Percentiles rank a stretch among this genome's conserved stretches.
Conservation (phyloP, 2,797 vertebrate species). For the Cephalopachus bancanus region DNA sequence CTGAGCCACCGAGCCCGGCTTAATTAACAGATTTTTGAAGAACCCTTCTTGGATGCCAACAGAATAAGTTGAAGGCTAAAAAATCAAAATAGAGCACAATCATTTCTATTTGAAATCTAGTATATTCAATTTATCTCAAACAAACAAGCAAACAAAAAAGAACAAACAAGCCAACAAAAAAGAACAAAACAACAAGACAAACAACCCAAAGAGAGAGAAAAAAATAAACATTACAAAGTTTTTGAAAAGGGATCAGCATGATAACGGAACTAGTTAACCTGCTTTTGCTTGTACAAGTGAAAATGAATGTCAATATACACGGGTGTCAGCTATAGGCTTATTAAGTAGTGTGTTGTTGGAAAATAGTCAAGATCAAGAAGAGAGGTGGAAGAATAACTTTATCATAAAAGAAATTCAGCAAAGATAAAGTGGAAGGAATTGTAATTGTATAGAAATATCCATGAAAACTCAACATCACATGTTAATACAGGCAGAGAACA, state of each 20-base stretch:
- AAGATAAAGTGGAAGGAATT: background rate
- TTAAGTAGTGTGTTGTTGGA: background rate
- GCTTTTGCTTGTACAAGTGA: background rate
- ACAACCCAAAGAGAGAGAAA: background rate
- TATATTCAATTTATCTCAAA: background rate
- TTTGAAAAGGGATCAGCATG: background rate
- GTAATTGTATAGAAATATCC: background rate
- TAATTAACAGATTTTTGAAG: background rate
- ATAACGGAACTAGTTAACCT: background rate
- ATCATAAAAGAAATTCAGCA: background rate
- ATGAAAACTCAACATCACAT: background rate
- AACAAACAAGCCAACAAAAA: background rate
- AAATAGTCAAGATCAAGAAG: background rate
- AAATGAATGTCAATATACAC: background rate
- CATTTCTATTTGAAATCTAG: background rate
- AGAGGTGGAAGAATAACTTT: background rate
- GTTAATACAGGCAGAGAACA: background rate
- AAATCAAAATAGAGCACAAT: background rate
- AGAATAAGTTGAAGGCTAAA: background rate
- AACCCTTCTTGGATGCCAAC: background rate
- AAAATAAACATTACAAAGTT: background rate
- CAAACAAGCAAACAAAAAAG: too few relatives aligned
- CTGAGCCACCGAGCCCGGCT: too few relatives aligned
- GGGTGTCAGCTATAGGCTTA: background rate
- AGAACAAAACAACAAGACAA: background rate